phyloP scores from a whole-genome alignment of 2,888 invertebrate genomes.

The Hypercompe scribonia region DNA sequence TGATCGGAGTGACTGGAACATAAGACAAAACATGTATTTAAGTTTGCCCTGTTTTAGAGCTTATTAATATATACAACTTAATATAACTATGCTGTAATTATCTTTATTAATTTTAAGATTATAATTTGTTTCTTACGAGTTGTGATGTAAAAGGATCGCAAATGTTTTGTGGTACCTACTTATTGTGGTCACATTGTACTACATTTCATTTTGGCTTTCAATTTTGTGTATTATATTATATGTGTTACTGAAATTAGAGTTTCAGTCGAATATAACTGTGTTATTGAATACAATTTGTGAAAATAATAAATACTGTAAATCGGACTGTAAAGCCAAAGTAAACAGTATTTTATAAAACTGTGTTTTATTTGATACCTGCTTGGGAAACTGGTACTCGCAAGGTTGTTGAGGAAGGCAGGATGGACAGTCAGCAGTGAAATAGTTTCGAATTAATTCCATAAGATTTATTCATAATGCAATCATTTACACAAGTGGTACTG shows the following conservation, averaged over 20 bases:
- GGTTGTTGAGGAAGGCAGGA: neutral
- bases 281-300: slow-evolving; percentile 81
- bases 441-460: neutral
- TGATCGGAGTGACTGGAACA: slow-evolving; percentile 76
- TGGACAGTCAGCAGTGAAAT: neutral
- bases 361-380: slow-evolving; percentile 54
- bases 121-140: slow-evolving; percentile 68
- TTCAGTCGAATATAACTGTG: slow-evolving; percentile 80
- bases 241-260: slow-evolving; percentile 74
- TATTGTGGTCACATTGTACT: slow-evolving; percentile 49
- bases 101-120: slow-evolving; percentile 81
- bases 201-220: slow-evolving; percentile 69
- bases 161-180: slow-evolving; percentile 50
- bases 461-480: too few species aligned
- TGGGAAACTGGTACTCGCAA: neutral
- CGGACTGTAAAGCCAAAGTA: slow-evolving; percentile 86
- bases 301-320: slow-evolving; percentile 85
- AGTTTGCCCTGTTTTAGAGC: slow-evolving; percentile 85
- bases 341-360: slow-evolving; percentile 82
- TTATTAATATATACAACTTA: slow-evolving; percentile 84
- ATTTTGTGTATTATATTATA: slow-evolving; percentile 77
- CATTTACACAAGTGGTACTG: too few species aligned
- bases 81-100: slow-evolving; percentile 83
- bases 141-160: slow-evolving; percentile 51
- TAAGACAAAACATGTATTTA: slow-evolving; percentile 78